A percentile compares a stretch with the other conserved stretches of the same genome.
Evolutionary conservation across 35 echinoderm and acorn worm genomes (phyloP).

Genomic region (Lytechinus variegatus): DNA sequence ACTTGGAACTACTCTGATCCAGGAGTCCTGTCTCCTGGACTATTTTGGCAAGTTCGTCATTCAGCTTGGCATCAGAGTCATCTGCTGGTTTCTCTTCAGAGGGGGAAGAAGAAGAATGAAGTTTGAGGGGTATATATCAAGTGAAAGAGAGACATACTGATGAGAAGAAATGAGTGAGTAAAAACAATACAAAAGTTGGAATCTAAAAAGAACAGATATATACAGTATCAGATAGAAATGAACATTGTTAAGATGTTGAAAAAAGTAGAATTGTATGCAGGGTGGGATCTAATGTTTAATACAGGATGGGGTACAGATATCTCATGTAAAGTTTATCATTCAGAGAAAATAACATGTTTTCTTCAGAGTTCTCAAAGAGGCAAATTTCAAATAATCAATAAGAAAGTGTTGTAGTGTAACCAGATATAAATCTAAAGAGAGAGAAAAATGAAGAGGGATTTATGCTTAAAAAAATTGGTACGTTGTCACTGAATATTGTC

Average conservation of each 20-base stretch:
- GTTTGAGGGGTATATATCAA: not conserved
- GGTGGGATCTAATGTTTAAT: too few species aligned
- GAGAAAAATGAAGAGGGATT: too few species aligned
- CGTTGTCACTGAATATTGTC: too few species aligned
- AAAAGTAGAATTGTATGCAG: not conserved
- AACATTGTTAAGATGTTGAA: not conserved
- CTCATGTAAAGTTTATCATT: too few species aligned
- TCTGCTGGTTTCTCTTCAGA: constrained; percentile 9
- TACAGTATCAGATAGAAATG: not conserved
- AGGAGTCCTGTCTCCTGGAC: constrained; percentile 68
- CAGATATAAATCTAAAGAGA: too few species aligned
- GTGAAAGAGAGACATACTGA: not conserved
- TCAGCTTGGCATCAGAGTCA: constrained; percentile 42
- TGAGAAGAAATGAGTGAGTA: not conserved
- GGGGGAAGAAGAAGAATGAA: not conserved
- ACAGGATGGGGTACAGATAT: too few species aligned
- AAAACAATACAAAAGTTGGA: not conserved
- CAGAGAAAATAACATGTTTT: too few species aligned
- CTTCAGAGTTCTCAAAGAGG: too few species aligned
- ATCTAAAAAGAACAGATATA: not conserved
- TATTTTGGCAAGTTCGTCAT: constrained; percentile 65
- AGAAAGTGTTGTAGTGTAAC: too few species aligned
- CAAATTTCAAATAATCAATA: too few species aligned
- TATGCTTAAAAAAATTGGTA: too few species aligned
- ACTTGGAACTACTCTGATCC: constrained; percentile 43